These are phyloP conservation scores for Pontoporia blainvillei DNA, from an alignment of 2,113 vertebrate species.

Conservation along the genomic window DNA sequence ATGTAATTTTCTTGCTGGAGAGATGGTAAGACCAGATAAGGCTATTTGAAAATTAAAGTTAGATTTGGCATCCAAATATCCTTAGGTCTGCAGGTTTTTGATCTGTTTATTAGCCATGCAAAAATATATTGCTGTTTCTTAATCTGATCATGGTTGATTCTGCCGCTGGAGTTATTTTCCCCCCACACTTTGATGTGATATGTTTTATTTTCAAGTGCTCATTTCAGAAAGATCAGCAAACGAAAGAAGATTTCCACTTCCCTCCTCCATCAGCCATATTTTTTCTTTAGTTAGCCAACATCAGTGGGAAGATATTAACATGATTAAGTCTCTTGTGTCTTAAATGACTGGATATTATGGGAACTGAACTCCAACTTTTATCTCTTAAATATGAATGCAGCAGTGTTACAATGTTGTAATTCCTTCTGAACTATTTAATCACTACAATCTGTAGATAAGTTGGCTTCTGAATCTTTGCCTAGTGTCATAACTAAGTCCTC, in stretches of 20 bases:
- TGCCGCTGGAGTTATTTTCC: conserved; percentile 8
- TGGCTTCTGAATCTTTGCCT: background rate
- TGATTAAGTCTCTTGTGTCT: conserved; percentile 54
- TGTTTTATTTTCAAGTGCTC: conserved; percentile 49
- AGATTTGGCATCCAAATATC: conserved; percentile 53
- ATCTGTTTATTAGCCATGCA: conserved; percentile 60
- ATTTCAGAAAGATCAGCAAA: conserved; percentile 32
- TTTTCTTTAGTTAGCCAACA: conserved; percentile 45
- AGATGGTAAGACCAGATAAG: conserved; percentile 44
- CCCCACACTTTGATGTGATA: conserved; percentile 14
- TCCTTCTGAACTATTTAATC: conserved; percentile 29
- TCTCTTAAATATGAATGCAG: conserved; percentile 36
- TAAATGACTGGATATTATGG: conserved; percentile 14
- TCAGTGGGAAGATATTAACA: conserved; percentile 49
- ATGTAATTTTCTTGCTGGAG: conserved; percentile 61
- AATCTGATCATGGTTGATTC: conserved; percentile 39
- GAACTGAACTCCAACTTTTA: conserved; percentile 32
- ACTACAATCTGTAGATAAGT: conserved; percentile 18
- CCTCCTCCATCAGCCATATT: background rate
- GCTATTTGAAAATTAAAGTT: conserved; percentile 64
- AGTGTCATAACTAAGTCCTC: conserved; percentile 4
- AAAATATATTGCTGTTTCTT: conserved; percentile 55
- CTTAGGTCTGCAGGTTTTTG: conserved; percentile 50
- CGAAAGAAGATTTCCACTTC: background rate
- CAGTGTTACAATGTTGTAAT: background rate